Base-by-base conservation (phyloP, 37 sponge, comb jelly and placozoan genomes). In the Agelas oroides region DNA sequence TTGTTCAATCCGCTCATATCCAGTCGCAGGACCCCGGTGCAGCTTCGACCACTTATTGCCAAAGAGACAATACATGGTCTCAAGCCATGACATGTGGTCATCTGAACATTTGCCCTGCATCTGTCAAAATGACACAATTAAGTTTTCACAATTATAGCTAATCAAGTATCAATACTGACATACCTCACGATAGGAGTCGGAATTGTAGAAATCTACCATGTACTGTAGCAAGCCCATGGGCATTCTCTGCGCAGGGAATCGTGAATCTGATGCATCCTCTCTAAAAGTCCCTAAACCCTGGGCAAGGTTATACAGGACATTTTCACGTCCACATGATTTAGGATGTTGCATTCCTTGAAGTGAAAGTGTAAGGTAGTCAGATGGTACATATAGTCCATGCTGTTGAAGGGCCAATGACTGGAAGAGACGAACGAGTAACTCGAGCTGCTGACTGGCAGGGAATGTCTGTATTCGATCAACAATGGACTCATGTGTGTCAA, bases 191-290 rank as follows among this genome's bases (percentile, higher is more conserved):
- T 59, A 1, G 2, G 37, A 11, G 24, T 58, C 73, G 37, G 80
- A 71, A 30, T 57, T 71, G 40, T 70, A 86, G 71, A 79, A 78
- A 38, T 79, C 68, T 1, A 69, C 66, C n/a, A 62, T 61, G 62
- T 86, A 34, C 24, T 86, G 72, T 70, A 86, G 17, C 34, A 86
- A n/a, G 15, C 87, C 80, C 71, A 76, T 68, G 1, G 86, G 77
- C 86, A 85, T 85, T 37, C 67, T 75, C 33, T 82, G 71, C n/a
- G 27, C 67, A 13, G 85, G 85, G 24, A 84, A 35, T 11, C 17
- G 31, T 13, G 85, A 53, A n/a, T n/a, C n/a, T 15, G 77, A 65
- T 41, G 68, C 69, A 84, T 84, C 85, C n/a, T 31, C 14, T 5
- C 76, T 30, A 67, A 68, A 53, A 23, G 76, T 75, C 8, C 57